phyloP scores from a whole-genome alignment of 2,113 vertebrate species.

The Semnornis frantzii region DNA sequence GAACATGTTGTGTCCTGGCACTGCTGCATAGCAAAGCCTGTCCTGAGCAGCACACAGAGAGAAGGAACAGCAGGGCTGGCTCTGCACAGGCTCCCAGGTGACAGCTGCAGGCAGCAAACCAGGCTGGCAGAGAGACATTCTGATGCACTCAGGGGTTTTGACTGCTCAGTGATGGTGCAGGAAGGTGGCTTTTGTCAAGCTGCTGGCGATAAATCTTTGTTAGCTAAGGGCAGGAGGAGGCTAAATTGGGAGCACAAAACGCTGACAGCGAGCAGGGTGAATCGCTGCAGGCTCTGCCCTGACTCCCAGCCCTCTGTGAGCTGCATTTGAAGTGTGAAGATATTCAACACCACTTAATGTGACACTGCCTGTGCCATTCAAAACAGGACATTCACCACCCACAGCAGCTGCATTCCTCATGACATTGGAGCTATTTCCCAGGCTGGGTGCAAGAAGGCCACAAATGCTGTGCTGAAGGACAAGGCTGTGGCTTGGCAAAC shows the following conservation, averaged over 20 bases:
- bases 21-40: neutral
- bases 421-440: constrained; percentile 42
- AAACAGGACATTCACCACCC: constrained; percentile 50
- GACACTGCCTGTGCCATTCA: constrained; percentile 28
- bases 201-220: neutral
- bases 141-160: neutral
- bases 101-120: neutral
- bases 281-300: neutral
- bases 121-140: neutral
- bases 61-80: neutral
- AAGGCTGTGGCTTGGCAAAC: neutral
- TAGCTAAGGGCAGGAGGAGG: neutral
- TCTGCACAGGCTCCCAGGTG: neutral
- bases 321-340: constrained; percentile 14
- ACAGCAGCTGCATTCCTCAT: constrained; percentile 27
- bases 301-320: neutral
- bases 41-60: neutral
- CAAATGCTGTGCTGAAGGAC: neutral
- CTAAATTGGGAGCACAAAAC: neutral
- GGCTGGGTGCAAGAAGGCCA: constrained; percentile 5
- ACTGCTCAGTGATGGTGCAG: neutral
- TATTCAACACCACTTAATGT: constrained; percentile 24
- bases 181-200: neutral
- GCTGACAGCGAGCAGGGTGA: neutral
- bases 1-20: neutral